phyloP scores from a whole-genome alignment of 2,113 vertebrate genomes.

The Sinocyclocheilus anshuiensis region DNA sequence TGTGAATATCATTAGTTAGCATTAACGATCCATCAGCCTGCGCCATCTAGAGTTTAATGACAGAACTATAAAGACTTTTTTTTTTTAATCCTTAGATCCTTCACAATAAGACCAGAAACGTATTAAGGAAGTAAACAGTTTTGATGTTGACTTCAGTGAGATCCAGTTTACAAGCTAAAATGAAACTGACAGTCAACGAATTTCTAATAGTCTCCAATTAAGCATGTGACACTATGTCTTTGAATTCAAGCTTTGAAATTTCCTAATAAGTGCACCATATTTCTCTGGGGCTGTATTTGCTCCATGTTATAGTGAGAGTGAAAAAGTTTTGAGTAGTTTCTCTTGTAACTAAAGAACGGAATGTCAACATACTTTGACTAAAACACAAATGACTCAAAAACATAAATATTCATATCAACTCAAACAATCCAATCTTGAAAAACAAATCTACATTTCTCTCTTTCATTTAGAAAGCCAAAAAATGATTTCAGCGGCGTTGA shows the following conservation, averaged over 20 bases:
- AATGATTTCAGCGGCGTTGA: conserved; percentile 29
- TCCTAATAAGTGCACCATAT: neutral
- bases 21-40: too few relatives aligned
- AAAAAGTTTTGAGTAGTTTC: neutral
- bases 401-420: conserved; percentile 40
- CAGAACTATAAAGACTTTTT: neutral
- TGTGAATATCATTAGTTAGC: too few relatives aligned
- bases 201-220: neutral
- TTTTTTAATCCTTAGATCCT: neutral
- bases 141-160: neutral
- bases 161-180: neutral
- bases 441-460: neutral
- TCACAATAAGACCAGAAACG: neutral
- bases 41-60: too few relatives aligned
- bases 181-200: neutral
- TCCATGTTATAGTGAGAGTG: neutral
- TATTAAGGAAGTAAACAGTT: neutral
- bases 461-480: conserved; percentile 33
- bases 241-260: neutral
- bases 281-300: neutral
- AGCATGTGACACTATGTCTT: neutral
- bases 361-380: neutral
- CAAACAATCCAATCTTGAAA: conserved; percentile 12
- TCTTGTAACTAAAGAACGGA: neutral
- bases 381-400: conserved; percentile 10